Percentiles rank a stretch among this genome's conserved stretches.
Conservation (phyloP, 2,888 invertebrate genomes). For the Thera obeliscata region DNA sequence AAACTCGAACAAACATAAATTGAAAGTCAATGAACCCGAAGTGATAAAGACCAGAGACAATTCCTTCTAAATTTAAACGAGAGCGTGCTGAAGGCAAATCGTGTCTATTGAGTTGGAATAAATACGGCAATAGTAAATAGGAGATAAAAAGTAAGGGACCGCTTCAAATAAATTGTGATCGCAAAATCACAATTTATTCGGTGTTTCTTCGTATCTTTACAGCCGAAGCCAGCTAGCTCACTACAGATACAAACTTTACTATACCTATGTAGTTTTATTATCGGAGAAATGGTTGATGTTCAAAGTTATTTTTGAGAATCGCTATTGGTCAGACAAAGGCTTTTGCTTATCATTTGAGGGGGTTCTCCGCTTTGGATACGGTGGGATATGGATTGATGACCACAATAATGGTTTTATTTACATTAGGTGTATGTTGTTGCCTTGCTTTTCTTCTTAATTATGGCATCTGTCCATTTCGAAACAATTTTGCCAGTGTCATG, state of each 20-base stretch:
- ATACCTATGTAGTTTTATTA: too few species aligned
- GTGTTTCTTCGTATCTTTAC: slow-evolving; percentile 30
- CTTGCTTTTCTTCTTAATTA: too few species aligned
- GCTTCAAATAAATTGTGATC: slow-evolving; percentile 32
- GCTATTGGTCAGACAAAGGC: too few species aligned
- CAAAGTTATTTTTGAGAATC: not conserved
- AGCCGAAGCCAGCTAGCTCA: slow-evolving; percentile 18
- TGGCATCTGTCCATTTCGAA: too few species aligned
- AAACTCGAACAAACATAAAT: slow-evolving; percentile 1
- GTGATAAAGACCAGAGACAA: slow-evolving; percentile 16
- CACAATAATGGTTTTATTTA: too few species aligned
- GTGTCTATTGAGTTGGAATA: slow-evolving; percentile 12
- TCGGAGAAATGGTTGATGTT: too few species aligned
- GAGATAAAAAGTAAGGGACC: slow-evolving; percentile 28
- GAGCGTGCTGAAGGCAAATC: slow-evolving; percentile 9
- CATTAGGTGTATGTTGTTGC: too few species aligned
- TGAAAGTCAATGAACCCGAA: slow-evolving; percentile 2
- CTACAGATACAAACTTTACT: not conserved
- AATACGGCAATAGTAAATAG: slow-evolving; percentile 27
- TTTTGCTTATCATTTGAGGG: too few species aligned
- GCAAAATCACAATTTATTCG: slow-evolving; percentile 34
- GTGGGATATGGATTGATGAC: too few species aligned
- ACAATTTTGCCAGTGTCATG: too few species aligned
- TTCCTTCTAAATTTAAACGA: slow-evolving; percentile 17
- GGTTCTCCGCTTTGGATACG: too few species aligned